phyloP scores from a whole-genome alignment of 1,140 invertebrate genomes.

The Octopus bimaculoides region DNA sequence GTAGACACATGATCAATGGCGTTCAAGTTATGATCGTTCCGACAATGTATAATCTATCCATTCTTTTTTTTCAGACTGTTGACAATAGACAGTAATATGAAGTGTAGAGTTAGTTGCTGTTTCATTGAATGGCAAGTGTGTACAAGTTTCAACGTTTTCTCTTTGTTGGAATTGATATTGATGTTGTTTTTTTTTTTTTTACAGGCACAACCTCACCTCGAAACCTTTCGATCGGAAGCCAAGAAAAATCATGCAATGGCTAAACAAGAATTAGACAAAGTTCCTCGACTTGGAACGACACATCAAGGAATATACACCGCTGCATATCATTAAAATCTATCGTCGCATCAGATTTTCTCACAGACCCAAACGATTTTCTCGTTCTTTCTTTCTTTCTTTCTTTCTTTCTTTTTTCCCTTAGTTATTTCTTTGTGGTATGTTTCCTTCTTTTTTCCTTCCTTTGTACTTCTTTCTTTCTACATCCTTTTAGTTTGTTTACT shows the following conservation, averaged over 20 bases:
- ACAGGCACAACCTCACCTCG: slow-evolving; percentile 48
- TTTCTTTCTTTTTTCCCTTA: background rate
- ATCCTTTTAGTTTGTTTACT: background rate
- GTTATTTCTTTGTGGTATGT: background rate
- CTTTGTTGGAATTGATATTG: background rate
- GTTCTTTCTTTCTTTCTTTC: too few relatives aligned
- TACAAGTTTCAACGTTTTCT: background rate
- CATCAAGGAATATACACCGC: slow-evolving; percentile 45
- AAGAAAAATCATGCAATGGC: slow-evolving; percentile 36
- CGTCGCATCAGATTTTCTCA: background rate
- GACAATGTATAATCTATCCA: background rate
- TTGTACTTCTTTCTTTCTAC: background rate
- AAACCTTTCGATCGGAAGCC: slow-evolving; percentile 45
- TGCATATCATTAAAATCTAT: background rate
- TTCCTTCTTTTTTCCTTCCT: background rate
- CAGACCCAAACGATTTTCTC: too few relatives aligned
- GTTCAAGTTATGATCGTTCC: too few relatives aligned
- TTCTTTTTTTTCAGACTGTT: background rate
- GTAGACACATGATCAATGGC: too few relatives aligned
- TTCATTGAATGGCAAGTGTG: too few relatives aligned
- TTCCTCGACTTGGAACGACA: slow-evolving; percentile 43
- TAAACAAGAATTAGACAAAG: slow-evolving; percentile 43
- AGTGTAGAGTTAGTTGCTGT: too few relatives aligned
- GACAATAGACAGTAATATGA: background rate
- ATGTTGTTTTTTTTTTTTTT: slow-evolving; percentile 24